Evolutionary conservation across 2,797 vertebrate genomes (phyloP), one percentile per base, ranked within the genome.

Genomic region (Benthosema pterotum): DNA sequence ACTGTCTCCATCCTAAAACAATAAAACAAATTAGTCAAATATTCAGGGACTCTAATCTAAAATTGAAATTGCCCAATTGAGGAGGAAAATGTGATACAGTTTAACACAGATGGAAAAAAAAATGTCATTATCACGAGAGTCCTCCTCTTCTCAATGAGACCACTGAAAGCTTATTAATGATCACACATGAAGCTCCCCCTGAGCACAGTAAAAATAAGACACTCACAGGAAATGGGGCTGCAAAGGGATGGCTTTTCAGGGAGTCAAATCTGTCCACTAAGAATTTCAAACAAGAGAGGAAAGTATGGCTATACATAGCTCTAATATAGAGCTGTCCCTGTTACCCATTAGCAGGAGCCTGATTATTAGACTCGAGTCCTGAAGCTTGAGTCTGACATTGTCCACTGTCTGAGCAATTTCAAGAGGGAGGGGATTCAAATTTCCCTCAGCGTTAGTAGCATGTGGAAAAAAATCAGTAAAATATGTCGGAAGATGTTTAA

Each of bases 1-100:
- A 79, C 67, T 84, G 69, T 84, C 88, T 83, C 71, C 81, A 88
- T 89, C 86, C 75, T 70, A 67, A 74, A 70, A 80, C 63, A 82
- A 71, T 70, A 67, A 74, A 70, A 80, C 63, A 82, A 71, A 87
- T 86, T 82, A 84, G 87, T 83, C 65, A 16, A 87, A 85, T 82
- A 84, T 86, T 83, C 65, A 16, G 42, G 43, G 67, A 77, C 86
- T 75, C 65, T 78, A 79, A 86, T 87, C 78, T 84, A 80, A n/a
- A n/a, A 86, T 85, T 83, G 51, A 84, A 80, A 85, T 79, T 71
- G 79, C 32, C 60, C 74, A 82, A 84, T 77, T 73, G 76, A 78
- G 69, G 62, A 51, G 59, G 64, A 81, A 80, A 62, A 81, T 83
- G 74, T 80, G 79, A 79, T 70, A 78, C 74, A 67, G 77, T 82